These are phyloP conservation scores for Ctenoplectra terminalis DNA, from an alignment of 1,140 invertebrate species.

Conservation along the genomic window DNA sequence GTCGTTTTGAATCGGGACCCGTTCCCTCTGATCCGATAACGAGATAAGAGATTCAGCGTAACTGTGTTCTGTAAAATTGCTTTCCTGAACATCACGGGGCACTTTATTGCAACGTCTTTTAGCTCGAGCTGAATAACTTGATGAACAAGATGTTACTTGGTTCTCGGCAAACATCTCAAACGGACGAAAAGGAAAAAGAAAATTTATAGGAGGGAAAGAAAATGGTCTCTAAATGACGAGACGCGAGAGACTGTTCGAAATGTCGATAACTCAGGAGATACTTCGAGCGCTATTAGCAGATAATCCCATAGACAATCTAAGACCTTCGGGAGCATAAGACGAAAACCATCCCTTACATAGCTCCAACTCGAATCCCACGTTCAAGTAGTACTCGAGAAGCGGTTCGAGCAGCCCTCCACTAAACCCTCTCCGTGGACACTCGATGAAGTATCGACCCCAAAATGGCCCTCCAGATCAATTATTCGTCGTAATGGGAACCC, in stretches of 20 bases:
- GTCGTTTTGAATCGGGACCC: background rate
- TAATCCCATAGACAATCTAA: background rate
- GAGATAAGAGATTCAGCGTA: conserved; percentile 4
- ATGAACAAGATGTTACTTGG: no score
- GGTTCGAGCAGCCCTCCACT: conserved; percentile 29
- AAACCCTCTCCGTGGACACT: conserved; percentile 41
- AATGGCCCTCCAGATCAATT: conserved; percentile 36
- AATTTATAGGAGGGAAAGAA: no score
- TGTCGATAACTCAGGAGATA: background rate
- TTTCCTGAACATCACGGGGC: background rate
- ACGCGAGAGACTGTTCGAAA: no score
- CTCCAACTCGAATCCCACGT: background rate
- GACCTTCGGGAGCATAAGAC: background rate
- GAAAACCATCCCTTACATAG: background rate
- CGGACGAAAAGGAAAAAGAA: no score
- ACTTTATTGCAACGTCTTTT: background rate
- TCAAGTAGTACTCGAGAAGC: conserved; percentile 38
- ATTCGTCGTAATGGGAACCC: conserved; percentile 26
- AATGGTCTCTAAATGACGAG: no score
- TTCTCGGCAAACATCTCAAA: no score
- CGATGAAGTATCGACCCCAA: conserved; percentile 34
- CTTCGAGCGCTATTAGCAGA: background rate
- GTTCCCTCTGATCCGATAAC: conserved; percentile 7
- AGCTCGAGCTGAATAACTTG: background rate
- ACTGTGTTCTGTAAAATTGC: conserved; percentile 5